phyloP scores from a whole-genome alignment of 1,140 invertebrate species.

The Pseudomyrmex pallidus region DNA sequence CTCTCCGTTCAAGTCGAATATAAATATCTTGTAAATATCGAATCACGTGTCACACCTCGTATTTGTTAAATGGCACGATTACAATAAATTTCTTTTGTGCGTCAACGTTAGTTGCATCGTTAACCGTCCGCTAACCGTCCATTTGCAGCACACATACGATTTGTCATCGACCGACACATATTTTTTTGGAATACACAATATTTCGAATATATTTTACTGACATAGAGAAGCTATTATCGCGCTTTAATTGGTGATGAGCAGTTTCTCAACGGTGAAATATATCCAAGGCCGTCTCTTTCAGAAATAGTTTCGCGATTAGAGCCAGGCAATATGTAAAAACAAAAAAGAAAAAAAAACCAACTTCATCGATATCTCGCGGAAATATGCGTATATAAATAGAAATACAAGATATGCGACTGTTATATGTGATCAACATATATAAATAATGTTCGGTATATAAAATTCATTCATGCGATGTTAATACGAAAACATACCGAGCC shows the following conservation, averaged over 20 bases:
- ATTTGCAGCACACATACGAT: conserved; percentile 6
- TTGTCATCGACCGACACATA: conserved; percentile 6
- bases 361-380: background rate
- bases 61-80: conserved; percentile 71
- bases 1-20: conserved; percentile 36
- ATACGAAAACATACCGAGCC: background rate
- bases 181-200: conserved; percentile 20
- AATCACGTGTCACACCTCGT: conserved; percentile 51
- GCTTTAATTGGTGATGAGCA: background rate
- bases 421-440: background rate
- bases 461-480: background rate
- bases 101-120: conserved; percentile 41
- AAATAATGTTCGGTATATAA: conserved; percentile 25
- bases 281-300: conserved; percentile 10
- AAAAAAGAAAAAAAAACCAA: background rate
- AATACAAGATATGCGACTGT: conserved; percentile 5
- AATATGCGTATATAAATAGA: conserved; percentile 1
- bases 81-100: conserved; percentile 69
- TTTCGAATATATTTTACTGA: conserved; percentile 22
- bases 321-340: conserved; percentile 16
- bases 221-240: conserved; percentile 34
- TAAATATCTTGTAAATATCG: conserved; percentile 52
- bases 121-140: background rate
- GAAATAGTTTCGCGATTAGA: conserved; percentile 29
- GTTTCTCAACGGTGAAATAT: conserved; percentile 28